Evolutionary conservation across 1,140 invertebrate genomes (phyloP).

Genomic region (Leptinotarsa undecemlineata): DNA sequence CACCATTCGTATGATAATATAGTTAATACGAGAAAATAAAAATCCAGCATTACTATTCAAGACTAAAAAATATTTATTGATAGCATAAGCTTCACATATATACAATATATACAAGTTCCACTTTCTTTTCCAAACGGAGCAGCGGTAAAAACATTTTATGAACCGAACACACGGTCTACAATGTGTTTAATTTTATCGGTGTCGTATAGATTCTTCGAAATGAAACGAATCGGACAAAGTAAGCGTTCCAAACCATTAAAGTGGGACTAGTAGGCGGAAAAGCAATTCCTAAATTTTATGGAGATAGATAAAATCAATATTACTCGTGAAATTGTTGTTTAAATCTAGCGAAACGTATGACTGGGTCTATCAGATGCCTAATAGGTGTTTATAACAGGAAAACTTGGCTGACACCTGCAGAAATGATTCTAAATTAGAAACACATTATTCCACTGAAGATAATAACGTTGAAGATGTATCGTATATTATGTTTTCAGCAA

Average conservation of each 20-base stretch:
- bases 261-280: neutral
- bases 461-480: no score
- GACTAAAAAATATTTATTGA: neutral
- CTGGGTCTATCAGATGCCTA: neutral
- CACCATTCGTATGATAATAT: no score
- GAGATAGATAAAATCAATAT: neutral
- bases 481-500: no score
- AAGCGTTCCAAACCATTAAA: neutral
- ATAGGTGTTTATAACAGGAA: conserved; percentile 1
- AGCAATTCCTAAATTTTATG: neutral
- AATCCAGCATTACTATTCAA: neutral
- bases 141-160: neutral
- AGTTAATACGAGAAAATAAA: neutral
- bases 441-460: neutral
- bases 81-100: conserved; percentile 21
- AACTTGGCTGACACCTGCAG: neutral
- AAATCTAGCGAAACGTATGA: neutral
- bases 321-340: neutral
- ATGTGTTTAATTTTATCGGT: conserved; percentile 2
- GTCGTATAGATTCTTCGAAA: neutral
- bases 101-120: conserved; percentile 18
- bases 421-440: neutral
- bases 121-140: neutral
- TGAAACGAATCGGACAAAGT: neutral
- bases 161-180: neutral